Percentiles rank a stretch among this genome's conserved stretches.
Conservation (phyloP, 2,888 invertebrate species). For the Tetanocera ferruginea region DNA sequence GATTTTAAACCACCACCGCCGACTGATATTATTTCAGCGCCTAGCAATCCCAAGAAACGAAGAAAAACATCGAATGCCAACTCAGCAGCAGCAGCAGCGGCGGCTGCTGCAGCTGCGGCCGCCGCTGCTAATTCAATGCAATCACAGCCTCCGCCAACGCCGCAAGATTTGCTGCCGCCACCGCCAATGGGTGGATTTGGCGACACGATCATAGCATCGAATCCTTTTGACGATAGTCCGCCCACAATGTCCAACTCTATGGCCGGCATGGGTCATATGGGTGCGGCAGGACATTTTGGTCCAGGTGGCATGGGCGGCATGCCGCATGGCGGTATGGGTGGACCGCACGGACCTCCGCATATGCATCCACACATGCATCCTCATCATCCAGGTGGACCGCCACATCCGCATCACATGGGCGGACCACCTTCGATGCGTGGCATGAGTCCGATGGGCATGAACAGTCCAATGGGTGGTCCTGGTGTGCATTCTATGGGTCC, state of each 20-base stretch:
- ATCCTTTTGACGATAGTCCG: constrained; percentile 91
- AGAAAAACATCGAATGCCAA: constrained; percentile 82
- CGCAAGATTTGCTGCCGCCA: constrained; percentile 82
- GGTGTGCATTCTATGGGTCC: constrained; percentile 60
- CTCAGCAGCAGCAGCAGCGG: constrained; percentile 72
- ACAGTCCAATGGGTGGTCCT: constrained; percentile 55
- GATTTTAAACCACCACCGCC: constrained; percentile 79
- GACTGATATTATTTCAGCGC: constrained; percentile 81
- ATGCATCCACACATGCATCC: constrained; percentile 58
- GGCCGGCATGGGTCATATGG: constrained; percentile 78
- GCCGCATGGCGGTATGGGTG: constrained; percentile 66
- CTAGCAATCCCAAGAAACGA: constrained; percentile 89
- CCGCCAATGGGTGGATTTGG: constrained; percentile 90
- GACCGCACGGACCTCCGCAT: constrained; percentile 69
- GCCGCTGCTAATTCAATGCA: constrained; percentile 72
- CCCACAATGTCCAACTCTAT: constrained; percentile 74
- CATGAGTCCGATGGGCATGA: constrained; percentile 68
- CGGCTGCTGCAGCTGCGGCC: constrained; percentile 65
- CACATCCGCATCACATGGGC: constrained; percentile 78
- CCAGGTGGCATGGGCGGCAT: constrained; percentile 49
- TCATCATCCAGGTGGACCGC: constrained; percentile 78
- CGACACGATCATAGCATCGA: constrained; percentile 93
- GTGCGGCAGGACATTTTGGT: constrained; percentile 63
- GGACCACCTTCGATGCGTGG: constrained; percentile 70
- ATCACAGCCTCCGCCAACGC: constrained; percentile 79